A percentile compares a stretch with the other conserved stretches of the same genome.
Evolutionary conservation across 1,140 invertebrate species (phyloP).

Genomic region (Platorchestia sp.): DNA sequence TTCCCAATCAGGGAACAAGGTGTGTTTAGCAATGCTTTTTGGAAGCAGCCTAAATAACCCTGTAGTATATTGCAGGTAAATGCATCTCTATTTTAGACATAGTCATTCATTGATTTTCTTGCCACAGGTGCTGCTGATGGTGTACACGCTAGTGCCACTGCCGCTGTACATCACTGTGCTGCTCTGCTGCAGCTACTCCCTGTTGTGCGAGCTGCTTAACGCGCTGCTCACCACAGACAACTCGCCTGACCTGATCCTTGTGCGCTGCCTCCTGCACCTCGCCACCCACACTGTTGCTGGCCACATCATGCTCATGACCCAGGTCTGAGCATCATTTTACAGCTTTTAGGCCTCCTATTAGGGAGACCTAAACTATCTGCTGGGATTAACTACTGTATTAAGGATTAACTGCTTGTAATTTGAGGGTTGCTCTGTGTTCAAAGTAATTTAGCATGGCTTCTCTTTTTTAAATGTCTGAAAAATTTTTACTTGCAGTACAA

Average conservation of each 20-base stretch:
- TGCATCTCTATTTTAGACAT: constrained; percentile 84
- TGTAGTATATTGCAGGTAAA: constrained; percentile 61
- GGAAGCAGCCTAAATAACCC: background rate
- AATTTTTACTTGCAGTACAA: too few relatives aligned
- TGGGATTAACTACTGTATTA: too few relatives aligned
- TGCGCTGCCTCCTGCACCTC: constrained; percentile 86
- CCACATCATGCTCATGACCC: constrained; percentile 93
- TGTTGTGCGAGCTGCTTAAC: constrained; percentile 80
- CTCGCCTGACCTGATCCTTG: constrained; percentile 72
- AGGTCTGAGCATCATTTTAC: constrained; percentile 70
- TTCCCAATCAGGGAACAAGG: background rate
- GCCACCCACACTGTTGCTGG: constrained; percentile 93
- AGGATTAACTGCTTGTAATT: background rate
- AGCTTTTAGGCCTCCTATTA: background rate
- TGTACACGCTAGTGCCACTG: constrained; percentile 94
- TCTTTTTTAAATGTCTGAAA: too few relatives aligned
- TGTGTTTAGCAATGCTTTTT: constrained; percentile 61
- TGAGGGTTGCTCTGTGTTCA: background rate
- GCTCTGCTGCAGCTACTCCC: constrained; percentile 84
- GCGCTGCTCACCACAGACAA: constrained; percentile 61
- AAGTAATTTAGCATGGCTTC: background rate
- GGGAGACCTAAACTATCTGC: background rate
- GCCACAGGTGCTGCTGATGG: constrained; percentile 87
- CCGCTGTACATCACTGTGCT: constrained; percentile 86
- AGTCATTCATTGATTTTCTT: constrained; percentile 73